phyloP scores from a whole-genome alignment of 1,140 invertebrate genomes.

The Bombus sylvicola region DNA sequence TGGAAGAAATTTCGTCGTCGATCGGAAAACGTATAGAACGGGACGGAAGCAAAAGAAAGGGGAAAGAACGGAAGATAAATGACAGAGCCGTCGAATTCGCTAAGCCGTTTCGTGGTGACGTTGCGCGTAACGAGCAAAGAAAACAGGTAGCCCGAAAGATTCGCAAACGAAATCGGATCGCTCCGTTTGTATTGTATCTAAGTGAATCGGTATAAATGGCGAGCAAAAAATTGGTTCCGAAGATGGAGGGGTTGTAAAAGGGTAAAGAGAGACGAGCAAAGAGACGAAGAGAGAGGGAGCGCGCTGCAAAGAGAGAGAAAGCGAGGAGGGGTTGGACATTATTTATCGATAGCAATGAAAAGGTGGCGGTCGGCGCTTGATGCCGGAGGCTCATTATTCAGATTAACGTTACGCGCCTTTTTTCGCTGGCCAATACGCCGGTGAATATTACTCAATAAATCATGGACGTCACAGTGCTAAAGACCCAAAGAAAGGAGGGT shows the following conservation, averaged over 20 bases:
- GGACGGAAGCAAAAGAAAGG: neutral
- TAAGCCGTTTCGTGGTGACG: neutral
- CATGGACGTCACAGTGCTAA: slow-evolving; percentile 70
- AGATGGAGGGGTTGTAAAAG: slow-evolving; percentile 4
- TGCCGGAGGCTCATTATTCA: slow-evolving; percentile 70
- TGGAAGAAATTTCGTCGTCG: neutral
- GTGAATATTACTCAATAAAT: slow-evolving; percentile 71
- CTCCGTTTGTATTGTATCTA: slow-evolving; percentile 49
- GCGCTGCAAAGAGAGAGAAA: neutral
- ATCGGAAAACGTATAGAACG: neutral
- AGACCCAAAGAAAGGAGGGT: slow-evolving; percentile 70
- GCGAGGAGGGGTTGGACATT: slow-evolving; percentile 57
- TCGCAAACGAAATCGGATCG: slow-evolving; percentile 55
- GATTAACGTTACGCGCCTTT: slow-evolving; percentile 71
- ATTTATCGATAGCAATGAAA: slow-evolving; percentile 72
- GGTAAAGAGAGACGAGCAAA: neutral
- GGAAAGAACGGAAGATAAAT: neutral
- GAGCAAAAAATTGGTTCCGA: slow-evolving; percentile 35
- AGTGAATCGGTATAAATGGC: slow-evolving; percentile 63
- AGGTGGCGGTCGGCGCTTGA: slow-evolving; percentile 69
- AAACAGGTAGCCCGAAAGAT: slow-evolving; percentile 44
- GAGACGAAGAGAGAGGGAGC: neutral
- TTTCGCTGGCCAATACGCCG: slow-evolving; percentile 67
- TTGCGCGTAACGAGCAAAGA: neutral
- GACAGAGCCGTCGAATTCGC: neutral